These are phyloP conservation scores for Linnaemya vulpina DNA, from an alignment of 2,888 invertebrate genomes.

Conservation along the genomic window DNA sequence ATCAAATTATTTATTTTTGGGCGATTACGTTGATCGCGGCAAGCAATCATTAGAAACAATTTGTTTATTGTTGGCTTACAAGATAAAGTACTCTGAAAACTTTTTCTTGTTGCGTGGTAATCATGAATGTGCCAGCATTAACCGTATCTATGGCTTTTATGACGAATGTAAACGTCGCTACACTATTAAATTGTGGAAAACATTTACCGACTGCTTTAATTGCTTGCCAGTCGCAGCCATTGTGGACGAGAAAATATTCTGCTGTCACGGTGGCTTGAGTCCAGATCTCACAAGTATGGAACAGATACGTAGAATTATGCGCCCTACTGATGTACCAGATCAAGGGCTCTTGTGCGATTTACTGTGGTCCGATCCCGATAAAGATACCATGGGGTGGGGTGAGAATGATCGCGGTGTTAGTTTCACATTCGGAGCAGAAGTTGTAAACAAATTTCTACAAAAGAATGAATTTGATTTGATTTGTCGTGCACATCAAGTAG, in stretches of 20 bases:
- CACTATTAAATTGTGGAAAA: slow-evolving; percentile 99
- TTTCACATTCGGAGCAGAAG: slow-evolving; percentile 99
- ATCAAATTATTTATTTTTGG: slow-evolving; percentile 98
- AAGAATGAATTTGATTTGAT: slow-evolving; percentile 99
- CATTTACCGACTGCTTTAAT: slow-evolving; percentile 99
- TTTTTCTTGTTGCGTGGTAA: slow-evolving; percentile 98
- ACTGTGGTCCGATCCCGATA: slow-evolving; percentile 98
- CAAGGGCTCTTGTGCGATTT: slow-evolving; percentile 98
- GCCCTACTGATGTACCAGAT: slow-evolving; percentile 99
- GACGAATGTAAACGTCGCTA: slow-evolving; percentile 98
- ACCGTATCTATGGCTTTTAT: slow-evolving; percentile 99
- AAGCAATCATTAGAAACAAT: slow-evolving; percentile 99
- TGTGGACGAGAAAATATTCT: slow-evolving; percentile 89
- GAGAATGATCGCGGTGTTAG: slow-evolving; percentile 99
- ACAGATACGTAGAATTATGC: slow-evolving; percentile 98
- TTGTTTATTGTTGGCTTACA: slow-evolving; percentile 97
- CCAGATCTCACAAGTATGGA: slow-evolving; percentile 98
- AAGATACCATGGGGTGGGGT: slow-evolving; percentile 99
- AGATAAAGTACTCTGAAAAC: slow-evolving; percentile 99
- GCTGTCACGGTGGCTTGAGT: slow-evolving; percentile 92
- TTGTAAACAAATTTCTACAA: slow-evolving; percentile 99
- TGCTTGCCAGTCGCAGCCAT: slow-evolving; percentile 99
- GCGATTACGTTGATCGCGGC: slow-evolving; percentile 99
- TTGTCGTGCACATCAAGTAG: slow-evolving; percentile 99
- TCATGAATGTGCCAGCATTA: slow-evolving; percentile 99